Evolutionary conservation across 2,888 invertebrate genomes (phyloP).

Genomic region (Lathronympha strigana): DNA sequence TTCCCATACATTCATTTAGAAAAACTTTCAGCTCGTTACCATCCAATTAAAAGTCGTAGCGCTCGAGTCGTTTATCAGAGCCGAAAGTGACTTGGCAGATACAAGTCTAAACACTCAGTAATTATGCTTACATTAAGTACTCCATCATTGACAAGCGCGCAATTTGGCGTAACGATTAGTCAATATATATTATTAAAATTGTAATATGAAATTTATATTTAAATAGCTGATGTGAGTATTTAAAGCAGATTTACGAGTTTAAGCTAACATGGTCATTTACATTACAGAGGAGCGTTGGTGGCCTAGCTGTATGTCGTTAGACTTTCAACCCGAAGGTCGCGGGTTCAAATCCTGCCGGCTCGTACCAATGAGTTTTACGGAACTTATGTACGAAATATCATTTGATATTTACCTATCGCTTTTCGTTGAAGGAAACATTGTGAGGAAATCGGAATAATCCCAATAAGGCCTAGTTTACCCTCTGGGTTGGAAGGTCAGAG

Average conservation of each 20-base stretch:
- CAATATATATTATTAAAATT: constrained; percentile 9
- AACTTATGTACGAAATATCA: too few relatives aligned
- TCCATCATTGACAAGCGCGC: constrained; percentile 19
- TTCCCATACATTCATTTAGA: constrained; percentile 72
- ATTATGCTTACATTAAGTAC: constrained; percentile 30
- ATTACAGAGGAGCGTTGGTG: too few relatives aligned
- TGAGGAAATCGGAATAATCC: too few relatives aligned
- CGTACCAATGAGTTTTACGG: too few relatives aligned
- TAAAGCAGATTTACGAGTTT: constrained; percentile 10
- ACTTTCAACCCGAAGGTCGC: too few relatives aligned
- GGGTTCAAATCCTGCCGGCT: too few relatives aligned
- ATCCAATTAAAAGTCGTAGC: constrained; percentile 71
- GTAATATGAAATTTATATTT: background rate
- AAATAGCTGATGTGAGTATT: constrained; percentile 8
- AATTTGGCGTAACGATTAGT: constrained; percentile 26
- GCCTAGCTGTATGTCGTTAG: too few relatives aligned
- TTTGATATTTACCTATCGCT: too few relatives aligned
- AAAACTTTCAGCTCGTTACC: constrained; percentile 73
- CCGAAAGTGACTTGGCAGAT: constrained; percentile 66
- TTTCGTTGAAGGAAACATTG: too few relatives aligned
- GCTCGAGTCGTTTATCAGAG: constrained; percentile 64
- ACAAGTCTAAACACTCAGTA: constrained; percentile 33
- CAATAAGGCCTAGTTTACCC: too few relatives aligned
- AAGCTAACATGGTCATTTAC: constrained; percentile 1
- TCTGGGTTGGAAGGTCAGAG: too few relatives aligned